Evolutionary conservation across 1,140 invertebrate genomes (phyloP).

Genomic region (Hylaeus volcanicus): DNA sequence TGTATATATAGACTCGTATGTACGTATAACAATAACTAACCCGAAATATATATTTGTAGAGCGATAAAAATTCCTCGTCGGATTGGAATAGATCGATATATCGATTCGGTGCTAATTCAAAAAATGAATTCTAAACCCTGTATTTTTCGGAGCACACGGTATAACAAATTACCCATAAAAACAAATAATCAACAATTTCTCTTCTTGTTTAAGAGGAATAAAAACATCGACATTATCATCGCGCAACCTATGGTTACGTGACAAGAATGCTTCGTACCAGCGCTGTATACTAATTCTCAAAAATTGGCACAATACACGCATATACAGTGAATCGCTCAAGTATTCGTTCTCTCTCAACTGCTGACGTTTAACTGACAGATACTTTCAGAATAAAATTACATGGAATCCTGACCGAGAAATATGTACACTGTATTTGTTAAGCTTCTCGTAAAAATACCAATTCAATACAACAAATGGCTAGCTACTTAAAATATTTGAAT

Average conservation of each 20-base stretch:
- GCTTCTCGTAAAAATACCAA: too few species aligned
- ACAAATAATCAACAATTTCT: not conserved
- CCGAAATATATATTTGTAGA: constrained; percentile 1
- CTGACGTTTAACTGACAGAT: too few species aligned
- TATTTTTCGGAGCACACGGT: constrained; percentile 1
- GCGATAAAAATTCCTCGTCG: too few species aligned
- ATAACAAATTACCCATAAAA: not conserved
- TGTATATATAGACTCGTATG: constrained; percentile 10
- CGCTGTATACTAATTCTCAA: not conserved
- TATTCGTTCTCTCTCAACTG: too few species aligned
- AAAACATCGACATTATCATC: not conserved
- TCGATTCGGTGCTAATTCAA: not conserved
- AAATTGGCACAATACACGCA: not conserved
- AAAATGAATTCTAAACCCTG: constrained; percentile 7
- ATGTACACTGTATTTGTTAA: too few species aligned
- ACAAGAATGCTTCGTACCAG: not conserved
- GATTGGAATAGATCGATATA: too few species aligned
- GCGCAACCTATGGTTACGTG: not conserved
- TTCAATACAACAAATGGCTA: too few species aligned
- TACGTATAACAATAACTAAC: not conserved
- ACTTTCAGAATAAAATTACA: too few species aligned
- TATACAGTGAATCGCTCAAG: too few species aligned
- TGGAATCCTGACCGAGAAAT: too few species aligned
- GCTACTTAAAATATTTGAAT: too few species aligned
- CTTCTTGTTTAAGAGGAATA: not conserved